Conservation (phyloP, 2,113 vertebrate genomes). For the Engraulis encrasicolus region DNA sequence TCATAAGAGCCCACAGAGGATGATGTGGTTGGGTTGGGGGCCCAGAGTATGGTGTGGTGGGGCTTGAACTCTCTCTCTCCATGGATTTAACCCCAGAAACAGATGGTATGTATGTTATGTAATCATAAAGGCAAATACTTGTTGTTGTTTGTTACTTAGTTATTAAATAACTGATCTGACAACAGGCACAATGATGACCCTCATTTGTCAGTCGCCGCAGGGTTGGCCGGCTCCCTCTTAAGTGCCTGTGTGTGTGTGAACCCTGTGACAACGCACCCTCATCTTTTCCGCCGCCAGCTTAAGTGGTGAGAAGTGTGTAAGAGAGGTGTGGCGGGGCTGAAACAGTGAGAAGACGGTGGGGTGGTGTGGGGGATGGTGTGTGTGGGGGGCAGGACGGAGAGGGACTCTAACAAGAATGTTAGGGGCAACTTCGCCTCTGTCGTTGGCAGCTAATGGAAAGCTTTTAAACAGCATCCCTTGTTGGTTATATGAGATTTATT, state of each 20-base stretch:
- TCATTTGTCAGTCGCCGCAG: background rate
- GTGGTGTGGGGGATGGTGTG: too few relatives aligned
- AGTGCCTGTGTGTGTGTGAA: background rate
- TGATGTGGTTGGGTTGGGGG: too few relatives aligned
- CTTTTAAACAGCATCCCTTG: constrained; percentile 62
- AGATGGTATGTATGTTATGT: too few relatives aligned
- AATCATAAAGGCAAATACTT: too few relatives aligned
- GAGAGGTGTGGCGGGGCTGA: constrained; percentile 31
- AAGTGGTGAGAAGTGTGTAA: background rate
- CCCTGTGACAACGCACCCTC: background rate
- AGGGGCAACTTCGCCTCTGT: constrained; percentile 53
- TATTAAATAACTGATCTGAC: background rate
- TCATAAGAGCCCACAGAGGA: too few relatives aligned
- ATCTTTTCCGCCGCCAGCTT: background rate
- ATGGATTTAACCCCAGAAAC: too few relatives aligned
- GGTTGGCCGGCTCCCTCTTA: background rate
- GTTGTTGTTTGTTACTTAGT: too few relatives aligned
- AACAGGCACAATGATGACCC: background rate
- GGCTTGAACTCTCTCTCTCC: too few relatives aligned
- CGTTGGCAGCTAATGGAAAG: constrained; percentile 64
- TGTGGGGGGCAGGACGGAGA: too few relatives aligned
- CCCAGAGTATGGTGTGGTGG: too few relatives aligned
- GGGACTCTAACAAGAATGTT: constrained; percentile 53
- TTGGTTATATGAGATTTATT: constrained; percentile 73
- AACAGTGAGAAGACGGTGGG: constrained; percentile 46